These are phyloP conservation scores for Thymallus thymallus DNA, from an alignment of 2,113 vertebrate species.

Conservation along the genomic window DNA sequence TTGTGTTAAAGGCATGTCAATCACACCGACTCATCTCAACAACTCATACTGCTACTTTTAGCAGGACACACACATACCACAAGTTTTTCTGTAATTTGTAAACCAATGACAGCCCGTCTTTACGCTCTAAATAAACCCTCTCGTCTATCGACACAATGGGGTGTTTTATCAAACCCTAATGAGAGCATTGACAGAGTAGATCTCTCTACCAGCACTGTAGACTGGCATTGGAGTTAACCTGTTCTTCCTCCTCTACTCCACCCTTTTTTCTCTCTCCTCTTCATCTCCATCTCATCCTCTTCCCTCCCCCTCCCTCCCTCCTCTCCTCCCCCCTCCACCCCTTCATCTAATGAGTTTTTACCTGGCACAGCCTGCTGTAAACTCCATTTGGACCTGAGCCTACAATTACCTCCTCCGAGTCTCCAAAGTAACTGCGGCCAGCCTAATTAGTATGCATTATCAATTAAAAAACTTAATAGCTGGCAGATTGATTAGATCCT, in stretches of 20 bases:
- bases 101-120: too few relatives aligned
- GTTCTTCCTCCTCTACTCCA: constrained; percentile 6
- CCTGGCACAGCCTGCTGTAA: constrained; percentile 98
- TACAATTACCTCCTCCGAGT: constrained; percentile 99
- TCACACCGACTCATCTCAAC: constrained; percentile 30
- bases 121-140: too few relatives aligned
- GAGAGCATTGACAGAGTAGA: constrained; percentile 23
- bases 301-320: neutral
- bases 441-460: constrained; percentile 99
- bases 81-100: too few relatives aligned
- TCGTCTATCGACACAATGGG: too few relatives aligned
- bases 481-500: constrained; percentile 99
- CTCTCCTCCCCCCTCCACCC: constrained; percentile 62
- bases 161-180: too few relatives aligned
- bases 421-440: constrained; percentile 96
- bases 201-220: constrained; percentile 47
- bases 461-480: constrained; percentile 99
- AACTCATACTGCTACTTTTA: too few relatives aligned
- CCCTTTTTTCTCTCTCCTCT: too few relatives aligned
- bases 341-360: constrained; percentile 96
- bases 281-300: too few relatives aligned
- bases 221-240: constrained; percentile 64
- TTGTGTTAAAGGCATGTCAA: constrained; percentile 65
- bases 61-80: constrained; percentile 2
- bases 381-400: constrained; percentile 98